Evolutionary conservation across 1,140 invertebrate genomes (phyloP), one percentile per base, ranked within the genome.

Genomic region (Acromyrmex heyeri): DNA sequence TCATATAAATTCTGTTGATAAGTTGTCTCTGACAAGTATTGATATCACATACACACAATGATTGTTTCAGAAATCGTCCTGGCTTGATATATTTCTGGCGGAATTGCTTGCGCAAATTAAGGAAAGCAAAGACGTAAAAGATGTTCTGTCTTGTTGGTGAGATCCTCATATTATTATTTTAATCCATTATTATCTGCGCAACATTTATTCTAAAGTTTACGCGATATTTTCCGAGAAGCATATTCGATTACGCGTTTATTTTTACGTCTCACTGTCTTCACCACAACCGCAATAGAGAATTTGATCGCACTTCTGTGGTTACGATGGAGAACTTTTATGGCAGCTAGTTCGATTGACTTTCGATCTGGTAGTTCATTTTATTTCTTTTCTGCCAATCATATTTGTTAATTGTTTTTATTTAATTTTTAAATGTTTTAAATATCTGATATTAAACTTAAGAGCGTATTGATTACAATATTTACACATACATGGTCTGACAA

Each of bases 71-170:
- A 97, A 96, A 96, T 96, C 96, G 59, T 95, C 95, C 57, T 97
- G 96, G 96, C 93, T 97, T 86, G 96, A 97, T 93, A 92, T 96
- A 88, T 97, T 97, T 93, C 93, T 97, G 64, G 96, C 96, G 27
- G 96, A 97, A 93, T 96, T 97, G 85, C 93, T 97, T 21, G 94
- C 96, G 24, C 95, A 96, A 79, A 91, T 96, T 67, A 96, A 96
- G 90, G 96, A 97, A 86, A 96, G 96, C 48, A 95, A 94, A 79
- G 95, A 96, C 91, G 93, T 96, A 24, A 96, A 96, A 90, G 96
- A 96, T 86, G 94, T 96, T 83, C 94, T 96, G 86, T 96, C 96
- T 78, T 96, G 96, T 93, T 96, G 96, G 96, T 96, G 93, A 96
- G 95, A 88, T 50, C 14, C 18, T 55, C 24, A 67, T 0, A 14